Base-by-base conservation (phyloP, 2,888 invertebrate species). In the Phaonia tiefii region DNA sequence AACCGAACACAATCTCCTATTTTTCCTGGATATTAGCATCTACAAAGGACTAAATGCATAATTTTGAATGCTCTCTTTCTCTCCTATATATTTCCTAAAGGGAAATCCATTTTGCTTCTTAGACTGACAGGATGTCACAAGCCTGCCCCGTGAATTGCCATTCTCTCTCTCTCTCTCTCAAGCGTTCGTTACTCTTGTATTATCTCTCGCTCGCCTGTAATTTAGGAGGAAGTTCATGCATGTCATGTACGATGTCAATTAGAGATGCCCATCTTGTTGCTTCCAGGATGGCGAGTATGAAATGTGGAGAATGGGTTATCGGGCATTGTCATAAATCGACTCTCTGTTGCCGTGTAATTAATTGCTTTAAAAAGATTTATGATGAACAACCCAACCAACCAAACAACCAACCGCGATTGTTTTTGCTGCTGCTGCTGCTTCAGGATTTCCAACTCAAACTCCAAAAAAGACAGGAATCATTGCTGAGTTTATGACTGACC, bases 341-440 rank as follows among this genome's bases (percentile, higher is more conserved):
- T 77, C 72, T 76, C 67, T 63, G 72, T 69, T 75, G 77, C 81
- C 49, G 63, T 81, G 77, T 78, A 78, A 81, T 81, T 81, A 75
- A 81, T 81, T 81, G 72, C 71, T 71, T 44, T 25, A 69, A 75
- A 75, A 78, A 72, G 81, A 81, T 81, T 81, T 81, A 81, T 78
- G 42, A 49, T 63, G 60, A 51, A 49, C 60, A 71, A 63, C 54
- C n/a, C n/a, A n/a, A n/a, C n/a, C n/a, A n/a, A n/a, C n/a, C n/a
- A n/a, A 22, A 22, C 54, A 54, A 51, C 20, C 37, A n/a, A 15
- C 51, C 20, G 20, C 51, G 2, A 44, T 13, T 2, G 44, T n/a
- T 44, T 5, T 58, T 66, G 44, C 7, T 13, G 11, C 44, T 2
- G 44, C 13, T 44, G 44, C 66, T 66, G 44, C 7, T 13, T 8